These are phyloP conservation scores for Aphelinus certus DNA, from an alignment of 1,140 invertebrate genomes.

Conservation along the genomic window DNA sequence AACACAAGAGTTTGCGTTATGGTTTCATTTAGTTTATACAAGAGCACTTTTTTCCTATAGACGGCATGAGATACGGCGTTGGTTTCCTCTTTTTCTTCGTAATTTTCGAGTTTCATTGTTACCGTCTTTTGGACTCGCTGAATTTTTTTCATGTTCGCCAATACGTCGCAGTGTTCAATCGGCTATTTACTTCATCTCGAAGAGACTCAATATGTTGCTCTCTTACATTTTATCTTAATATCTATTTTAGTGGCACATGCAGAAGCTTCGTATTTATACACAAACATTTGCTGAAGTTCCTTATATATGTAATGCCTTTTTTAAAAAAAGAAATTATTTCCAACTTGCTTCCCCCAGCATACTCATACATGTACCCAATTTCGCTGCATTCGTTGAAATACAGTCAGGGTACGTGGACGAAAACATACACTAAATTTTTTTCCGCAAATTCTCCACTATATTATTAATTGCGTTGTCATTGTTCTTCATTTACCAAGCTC, in stretches of 20 bases:
- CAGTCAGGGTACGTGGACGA: not conserved
- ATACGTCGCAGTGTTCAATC: not conserved
- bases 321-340: not conserved
- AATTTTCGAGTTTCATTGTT: constrained; percentile 33
- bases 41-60: constrained; percentile 58
- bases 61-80: constrained; percentile 54
- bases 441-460: not conserved
- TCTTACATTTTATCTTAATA: not conserved
- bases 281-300: not conserved
- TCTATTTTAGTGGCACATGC: not conserved
- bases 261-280: not conserved
- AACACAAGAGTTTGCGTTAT: constrained; percentile 39
- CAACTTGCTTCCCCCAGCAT: not conserved
- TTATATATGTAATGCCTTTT: too few species aligned
- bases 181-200: not conserved
- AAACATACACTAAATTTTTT: not conserved
- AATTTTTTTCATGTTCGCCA: constrained; percentile 19
- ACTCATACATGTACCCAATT: not conserved
- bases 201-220: not conserved
- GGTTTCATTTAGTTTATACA: constrained; percentile 47
- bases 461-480: not conserved
- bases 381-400: not conserved
- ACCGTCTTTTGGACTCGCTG: constrained; percentile 27
- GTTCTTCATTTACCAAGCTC: constrained; percentile 17
- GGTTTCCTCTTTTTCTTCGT: constrained; percentile 33